Conservation (phyloP, 1,140 invertebrate species). For the Medauroidea extradentata region DNA sequence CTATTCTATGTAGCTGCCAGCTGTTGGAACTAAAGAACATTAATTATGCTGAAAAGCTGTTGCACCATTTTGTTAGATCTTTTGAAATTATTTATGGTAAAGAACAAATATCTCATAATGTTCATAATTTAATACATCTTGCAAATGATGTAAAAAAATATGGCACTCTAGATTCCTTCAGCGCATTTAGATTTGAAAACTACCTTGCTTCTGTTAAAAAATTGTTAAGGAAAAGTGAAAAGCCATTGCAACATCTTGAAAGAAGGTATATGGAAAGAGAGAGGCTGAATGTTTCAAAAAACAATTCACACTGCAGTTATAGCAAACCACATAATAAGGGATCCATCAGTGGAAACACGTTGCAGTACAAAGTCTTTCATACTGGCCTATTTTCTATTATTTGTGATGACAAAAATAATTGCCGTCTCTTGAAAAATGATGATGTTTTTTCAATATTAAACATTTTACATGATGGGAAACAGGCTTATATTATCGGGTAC, state of each 20-base stretch:
- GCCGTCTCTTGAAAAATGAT: neutral
- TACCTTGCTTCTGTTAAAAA: slow-evolving; percentile 16
- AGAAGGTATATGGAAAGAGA: neutral
- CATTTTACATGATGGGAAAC: neutral
- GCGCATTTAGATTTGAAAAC: slow-evolving; percentile 25
- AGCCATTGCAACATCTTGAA: slow-evolving; percentile 21
- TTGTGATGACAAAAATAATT: slow-evolving; percentile 5
- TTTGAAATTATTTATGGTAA: slow-evolving; percentile 16
- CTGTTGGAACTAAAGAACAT: neutral
- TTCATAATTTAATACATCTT: slow-evolving; percentile 20
- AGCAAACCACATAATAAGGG: neutral
- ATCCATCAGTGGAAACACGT: neutral
- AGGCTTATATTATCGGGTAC: neutral
- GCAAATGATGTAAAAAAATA: slow-evolving; percentile 15
- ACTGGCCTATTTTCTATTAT: neutral
- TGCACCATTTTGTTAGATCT: slow-evolving; percentile 20
- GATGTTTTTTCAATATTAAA: neutral
- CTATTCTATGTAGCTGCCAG: slow-evolving; percentile 3
- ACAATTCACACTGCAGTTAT: neutral
- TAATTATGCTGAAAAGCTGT: slow-evolving; percentile 18
- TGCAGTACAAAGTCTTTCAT: neutral
- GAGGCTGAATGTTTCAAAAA: neutral
- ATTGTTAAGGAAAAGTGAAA: slow-evolving; percentile 12
- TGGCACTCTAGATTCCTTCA: slow-evolving; percentile 18
- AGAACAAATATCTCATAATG: slow-evolving; percentile 16